Conservation (phyloP, 2,797 vertebrate species). For the Apodemus agrarius region DNA sequence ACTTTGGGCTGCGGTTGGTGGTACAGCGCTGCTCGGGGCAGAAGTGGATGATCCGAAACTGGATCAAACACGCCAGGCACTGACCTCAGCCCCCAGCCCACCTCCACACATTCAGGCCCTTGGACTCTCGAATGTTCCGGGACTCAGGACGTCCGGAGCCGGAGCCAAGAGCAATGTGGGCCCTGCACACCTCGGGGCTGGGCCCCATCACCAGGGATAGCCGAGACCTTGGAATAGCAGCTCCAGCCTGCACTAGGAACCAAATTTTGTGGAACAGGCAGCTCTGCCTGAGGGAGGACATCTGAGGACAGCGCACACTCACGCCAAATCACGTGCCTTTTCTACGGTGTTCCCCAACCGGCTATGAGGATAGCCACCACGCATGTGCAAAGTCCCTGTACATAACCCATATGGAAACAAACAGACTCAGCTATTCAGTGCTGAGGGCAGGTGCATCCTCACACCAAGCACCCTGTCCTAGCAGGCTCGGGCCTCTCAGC, state of each 20-base stretch:
- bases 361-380: conserved; percentile 89
- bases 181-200: background rate
- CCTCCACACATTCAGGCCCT: background rate
- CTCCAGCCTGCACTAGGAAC: background rate
- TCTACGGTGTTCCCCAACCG: conserved; percentile 88
- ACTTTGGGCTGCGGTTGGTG: conserved; percentile 96
- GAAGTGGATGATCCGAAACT: conserved; percentile 99
- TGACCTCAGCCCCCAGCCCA: conserved; percentile 83
- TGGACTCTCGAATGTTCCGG: background rate
- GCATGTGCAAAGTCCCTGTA: conserved; percentile 85
- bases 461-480: background rate
- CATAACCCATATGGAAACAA: conserved; percentile 66
- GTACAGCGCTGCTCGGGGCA: conserved; percentile 98
- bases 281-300: conserved; percentile 88
- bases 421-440: background rate
- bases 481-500: background rate
- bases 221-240: background rate
- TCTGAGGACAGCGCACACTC: conserved; percentile 86
- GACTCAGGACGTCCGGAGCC: background rate
- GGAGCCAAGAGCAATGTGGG: background rate
- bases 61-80: conserved; percentile 95
- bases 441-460: background rate
- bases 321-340: conserved; percentile 96
- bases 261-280: conserved; percentile 60
- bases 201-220: background rate